Evolutionary conservation across 2,888 invertebrate species (phyloP).

Genomic region (Lasioglossum vierecki): DNA sequence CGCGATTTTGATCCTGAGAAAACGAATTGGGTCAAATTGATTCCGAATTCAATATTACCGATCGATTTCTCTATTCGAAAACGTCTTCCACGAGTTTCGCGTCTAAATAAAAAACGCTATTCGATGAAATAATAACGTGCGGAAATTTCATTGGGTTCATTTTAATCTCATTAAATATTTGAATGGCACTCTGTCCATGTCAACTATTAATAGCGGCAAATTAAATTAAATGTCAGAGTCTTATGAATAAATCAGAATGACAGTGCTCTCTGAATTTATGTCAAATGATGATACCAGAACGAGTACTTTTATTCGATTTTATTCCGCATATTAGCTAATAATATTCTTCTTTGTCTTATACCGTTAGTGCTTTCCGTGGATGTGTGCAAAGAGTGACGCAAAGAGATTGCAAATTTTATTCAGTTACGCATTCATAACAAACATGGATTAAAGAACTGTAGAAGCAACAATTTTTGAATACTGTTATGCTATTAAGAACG

Average conservation of each 20-base stretch:
- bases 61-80: constrained; percentile 33
- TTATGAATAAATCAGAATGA: neutral
- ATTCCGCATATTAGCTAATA: neutral
- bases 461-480: neutral
- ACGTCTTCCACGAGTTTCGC: constrained; percentile 11
- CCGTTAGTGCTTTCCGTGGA: neutral
- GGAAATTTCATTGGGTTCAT: neutral
- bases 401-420: neutral
- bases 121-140: neutral
- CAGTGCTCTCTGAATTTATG: neutral
- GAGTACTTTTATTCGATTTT: neutral
- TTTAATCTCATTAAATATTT: neutral
- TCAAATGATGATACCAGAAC: neutral
- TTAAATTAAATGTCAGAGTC: neutral
- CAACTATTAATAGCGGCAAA: neutral
- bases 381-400: neutral
- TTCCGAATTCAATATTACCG: constrained; percentile 21
- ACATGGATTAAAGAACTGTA: neutral
- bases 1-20: constrained; percentile 68
- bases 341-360: neutral
- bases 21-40: constrained; percentile 50
- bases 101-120: neutral
- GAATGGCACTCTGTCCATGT: neutral
- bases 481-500: neutral
- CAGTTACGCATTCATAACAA: neutral